Percentiles rank a stretch among this genome's conserved stretches.
phyloP scores from a whole-genome alignment of 2,888 invertebrate genomes.

The Branchipolynoe longqiensis region DNA sequence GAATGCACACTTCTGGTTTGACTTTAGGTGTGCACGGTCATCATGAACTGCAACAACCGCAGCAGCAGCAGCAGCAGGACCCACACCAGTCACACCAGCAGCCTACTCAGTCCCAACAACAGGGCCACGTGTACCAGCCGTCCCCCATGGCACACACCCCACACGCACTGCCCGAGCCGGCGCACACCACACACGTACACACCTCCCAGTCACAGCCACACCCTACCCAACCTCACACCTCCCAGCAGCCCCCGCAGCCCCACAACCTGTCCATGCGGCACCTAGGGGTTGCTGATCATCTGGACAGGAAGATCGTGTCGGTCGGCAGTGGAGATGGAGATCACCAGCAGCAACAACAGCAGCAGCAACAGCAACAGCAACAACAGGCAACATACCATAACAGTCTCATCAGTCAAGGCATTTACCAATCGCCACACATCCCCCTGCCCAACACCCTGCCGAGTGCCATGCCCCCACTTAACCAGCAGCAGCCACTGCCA shows the following conservation, averaged over 20 bases:
- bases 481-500: background rate
- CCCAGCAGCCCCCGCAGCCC: background rate
- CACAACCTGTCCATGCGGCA: constrained; percentile 13
- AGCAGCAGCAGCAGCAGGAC: background rate
- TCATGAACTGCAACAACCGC: background rate
- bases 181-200: background rate
- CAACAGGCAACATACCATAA: constrained; percentile 1
- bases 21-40: background rate
- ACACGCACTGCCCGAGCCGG: background rate
- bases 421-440: constrained; percentile 36
- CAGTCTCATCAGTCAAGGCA: background rate
- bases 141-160: constrained; percentile 30
- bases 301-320: background rate
- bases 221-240: background rate
- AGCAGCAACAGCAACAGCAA: constrained; percentile 3
- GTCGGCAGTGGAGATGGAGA: background rate
- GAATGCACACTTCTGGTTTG: background rate
- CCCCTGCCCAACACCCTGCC: constrained; percentile 28
- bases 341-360: constrained; percentile 3
- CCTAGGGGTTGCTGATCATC: background rate
- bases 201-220: constrained; percentile 10
- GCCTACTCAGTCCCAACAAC: background rate
- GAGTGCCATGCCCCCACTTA: background rate
- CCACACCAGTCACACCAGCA: background rate
- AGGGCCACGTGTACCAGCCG: constrained; percentile 36